Evolutionary conservation across 2,113 vertebrate species (phyloP).

Genomic region (Nestor notabilis): DNA sequence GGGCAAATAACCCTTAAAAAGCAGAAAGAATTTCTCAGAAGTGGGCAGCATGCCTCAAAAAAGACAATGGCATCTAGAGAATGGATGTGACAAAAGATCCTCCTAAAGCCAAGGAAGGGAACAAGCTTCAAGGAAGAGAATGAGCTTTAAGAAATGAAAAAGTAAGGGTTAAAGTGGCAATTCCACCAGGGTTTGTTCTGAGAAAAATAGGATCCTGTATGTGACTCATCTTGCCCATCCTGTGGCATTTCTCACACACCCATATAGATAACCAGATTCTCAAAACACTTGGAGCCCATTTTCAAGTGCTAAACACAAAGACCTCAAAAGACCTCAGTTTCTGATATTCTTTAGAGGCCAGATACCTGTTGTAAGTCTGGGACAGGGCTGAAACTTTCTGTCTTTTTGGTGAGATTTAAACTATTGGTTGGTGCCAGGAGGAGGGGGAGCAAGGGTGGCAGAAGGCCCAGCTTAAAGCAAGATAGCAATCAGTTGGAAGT

Average conservation of each 20-base stretch:
- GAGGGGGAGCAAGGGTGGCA: neutral
- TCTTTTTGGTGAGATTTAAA: neutral
- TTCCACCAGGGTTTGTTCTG: neutral
- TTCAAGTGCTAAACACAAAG: neutral
- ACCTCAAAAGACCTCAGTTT: neutral
- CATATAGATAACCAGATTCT: slow-evolving; percentile 10
- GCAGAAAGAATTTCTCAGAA: neutral
- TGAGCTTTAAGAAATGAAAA: neutral
- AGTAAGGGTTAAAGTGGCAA: slow-evolving; percentile 20
- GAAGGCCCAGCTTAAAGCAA: neutral
- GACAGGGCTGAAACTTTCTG: neutral
- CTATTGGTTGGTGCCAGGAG: neutral
- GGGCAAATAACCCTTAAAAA: slow-evolving; percentile 37
- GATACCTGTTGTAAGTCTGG: neutral
- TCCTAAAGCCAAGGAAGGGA: neutral
- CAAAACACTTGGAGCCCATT: neutral
- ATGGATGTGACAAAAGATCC: neutral
- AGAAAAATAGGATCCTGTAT: slow-evolving; percentile 3
- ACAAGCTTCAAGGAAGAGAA: neutral
- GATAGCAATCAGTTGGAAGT: neutral
- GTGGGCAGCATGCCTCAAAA: neutral
- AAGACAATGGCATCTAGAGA: neutral
- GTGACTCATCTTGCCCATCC: slow-evolving; percentile 27
- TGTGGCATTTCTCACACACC: slow-evolving; percentile 50
- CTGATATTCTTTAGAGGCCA: neutral